These are phyloP conservation scores for Pantherophis alleghaniensis DNA, from an alignment of 2,797 vertebrate genomes.

Conservation along the genomic window DNA sequence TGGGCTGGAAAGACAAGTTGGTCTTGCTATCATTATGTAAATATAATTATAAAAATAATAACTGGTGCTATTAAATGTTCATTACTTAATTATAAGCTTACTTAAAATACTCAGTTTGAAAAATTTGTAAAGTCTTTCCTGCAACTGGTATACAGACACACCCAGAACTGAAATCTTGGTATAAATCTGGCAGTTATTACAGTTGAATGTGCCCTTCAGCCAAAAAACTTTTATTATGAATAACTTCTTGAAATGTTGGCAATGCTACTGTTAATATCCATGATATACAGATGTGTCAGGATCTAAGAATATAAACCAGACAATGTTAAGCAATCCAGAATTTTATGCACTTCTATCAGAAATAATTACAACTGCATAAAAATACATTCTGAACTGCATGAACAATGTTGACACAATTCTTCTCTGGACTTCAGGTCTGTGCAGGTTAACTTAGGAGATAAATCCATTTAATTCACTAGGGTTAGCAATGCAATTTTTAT, in stretches of 20 bases:
- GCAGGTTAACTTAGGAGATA: neutral
- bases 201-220: neutral
- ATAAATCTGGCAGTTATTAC: neutral
- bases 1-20: neutral
- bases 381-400: neutral
- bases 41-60: neutral
- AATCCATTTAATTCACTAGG: neutral
- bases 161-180: neutral
- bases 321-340: neutral
- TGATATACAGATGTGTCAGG: neutral
- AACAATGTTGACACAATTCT: neutral
- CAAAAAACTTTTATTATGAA: neutral
- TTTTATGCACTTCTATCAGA: neutral
- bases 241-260: neutral
- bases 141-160: neutral
- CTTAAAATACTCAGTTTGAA: slow-evolving; percentile 1
- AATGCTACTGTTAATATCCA: neutral
- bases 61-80: neutral
- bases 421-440: neutral
- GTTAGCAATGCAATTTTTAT: neutral
- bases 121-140: neutral
- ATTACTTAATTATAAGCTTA: slow-evolving; percentile 14
- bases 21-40: neutral
- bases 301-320: neutral
- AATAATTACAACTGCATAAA: neutral